phyloP scores from a whole-genome alignment of 2,113 vertebrate species.

The Anguilla rostrata region DNA sequence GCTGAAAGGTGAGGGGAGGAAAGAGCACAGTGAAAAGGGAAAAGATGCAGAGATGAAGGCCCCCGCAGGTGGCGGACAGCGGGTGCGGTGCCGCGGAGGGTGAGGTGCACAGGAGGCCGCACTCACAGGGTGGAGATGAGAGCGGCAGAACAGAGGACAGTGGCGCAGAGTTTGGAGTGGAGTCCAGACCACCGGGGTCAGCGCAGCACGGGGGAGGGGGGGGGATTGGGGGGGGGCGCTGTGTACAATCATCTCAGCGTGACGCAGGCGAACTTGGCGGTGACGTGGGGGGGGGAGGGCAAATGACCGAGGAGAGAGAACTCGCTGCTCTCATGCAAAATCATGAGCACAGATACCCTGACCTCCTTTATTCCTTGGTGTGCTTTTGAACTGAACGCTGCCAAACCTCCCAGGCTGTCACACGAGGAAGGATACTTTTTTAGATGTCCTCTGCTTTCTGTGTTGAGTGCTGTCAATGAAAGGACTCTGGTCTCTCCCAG shows the following conservation, averaged over 20 bases:
- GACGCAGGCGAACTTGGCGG: not conserved
- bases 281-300: not conserved
- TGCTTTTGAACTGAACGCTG: not conserved
- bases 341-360: not conserved
- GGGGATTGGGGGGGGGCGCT: not conserved
- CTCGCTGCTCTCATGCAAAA: not conserved
- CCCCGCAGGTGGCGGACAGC: not conserved
- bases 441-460: not conserved
- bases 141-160: not conserved
- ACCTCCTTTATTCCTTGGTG: not conserved
- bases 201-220: not conserved
- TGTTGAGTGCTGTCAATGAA: not conserved
- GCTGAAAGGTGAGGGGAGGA: not conserved
- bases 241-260: not conserved
- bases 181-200: not conserved
- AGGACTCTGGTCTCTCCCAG: not conserved
- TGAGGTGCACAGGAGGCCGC: not conserved
- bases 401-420: not conserved
- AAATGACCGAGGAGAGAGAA: not conserved
- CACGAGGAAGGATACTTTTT: not conserved
- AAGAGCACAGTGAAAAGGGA: not conserved
- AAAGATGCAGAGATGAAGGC: not conserved
- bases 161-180: not conserved
- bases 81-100: no score
- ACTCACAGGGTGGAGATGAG: not conserved